A percentile compares a stretch with the other conserved stretches of the same genome.
These are phyloP conservation scores for Rousettus leschenaultii DNA, from an alignment of 2,113 vertebrate species.

Conservation along the genomic window DNA sequence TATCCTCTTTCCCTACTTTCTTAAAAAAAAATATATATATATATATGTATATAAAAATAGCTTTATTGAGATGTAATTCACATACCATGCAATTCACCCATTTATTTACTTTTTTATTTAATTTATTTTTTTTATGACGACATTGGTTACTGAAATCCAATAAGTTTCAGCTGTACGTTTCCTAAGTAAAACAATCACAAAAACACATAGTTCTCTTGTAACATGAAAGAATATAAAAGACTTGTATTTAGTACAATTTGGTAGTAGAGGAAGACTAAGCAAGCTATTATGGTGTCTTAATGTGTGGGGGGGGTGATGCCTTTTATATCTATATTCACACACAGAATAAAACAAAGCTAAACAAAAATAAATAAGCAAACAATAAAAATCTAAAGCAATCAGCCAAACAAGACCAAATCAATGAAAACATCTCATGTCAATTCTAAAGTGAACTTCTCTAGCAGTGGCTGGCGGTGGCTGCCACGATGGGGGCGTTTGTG, in stretches of 20 bases:
- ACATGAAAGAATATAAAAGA: background rate
- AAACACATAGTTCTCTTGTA: background rate
- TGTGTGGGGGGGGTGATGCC: background rate
- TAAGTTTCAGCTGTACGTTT: no score
- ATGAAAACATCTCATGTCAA: background rate
- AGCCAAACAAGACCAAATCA: background rate
- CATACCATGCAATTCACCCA: no score
- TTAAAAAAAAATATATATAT: no score
- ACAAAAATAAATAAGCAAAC: background rate
- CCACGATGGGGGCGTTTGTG: background rate
- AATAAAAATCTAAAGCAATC: background rate
- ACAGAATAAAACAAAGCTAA: background rate
- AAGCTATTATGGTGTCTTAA: background rate
- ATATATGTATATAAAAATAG: no score
- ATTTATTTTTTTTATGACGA: no score
- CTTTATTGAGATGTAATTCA: no score
- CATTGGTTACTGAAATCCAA: no score
- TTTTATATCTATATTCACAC: background rate
- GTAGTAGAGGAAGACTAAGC: background rate
- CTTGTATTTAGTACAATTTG: background rate
- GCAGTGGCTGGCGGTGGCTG: background rate
- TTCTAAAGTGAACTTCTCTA: background rate
- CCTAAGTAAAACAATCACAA: background rate
- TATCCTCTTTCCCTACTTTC: background rate
- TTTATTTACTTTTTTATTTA: no score